phyloP scores from a whole-genome alignment of 2,888 invertebrate genomes.

The Hypsopygia costalis region DNA sequence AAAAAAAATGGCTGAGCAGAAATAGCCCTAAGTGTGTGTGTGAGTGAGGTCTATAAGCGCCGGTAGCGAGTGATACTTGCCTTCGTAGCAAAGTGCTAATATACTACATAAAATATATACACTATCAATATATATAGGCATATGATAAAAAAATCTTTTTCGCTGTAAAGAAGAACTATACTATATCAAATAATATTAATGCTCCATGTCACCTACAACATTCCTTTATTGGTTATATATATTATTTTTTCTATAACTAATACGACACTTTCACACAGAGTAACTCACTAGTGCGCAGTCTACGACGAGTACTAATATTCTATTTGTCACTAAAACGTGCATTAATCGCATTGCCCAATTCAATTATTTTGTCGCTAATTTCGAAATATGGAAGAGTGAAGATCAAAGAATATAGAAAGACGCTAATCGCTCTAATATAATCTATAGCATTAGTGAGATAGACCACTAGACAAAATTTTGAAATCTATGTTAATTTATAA shows the following conservation, averaged over 20 bases:
- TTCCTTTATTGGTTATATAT: conserved; percentile 49
- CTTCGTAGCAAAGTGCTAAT: conserved; percentile 33
- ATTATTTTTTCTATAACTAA: conserved; percentile 48
- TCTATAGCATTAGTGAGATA: conserved; percentile 37
- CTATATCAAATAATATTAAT: conserved; percentile 33
- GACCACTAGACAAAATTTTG: conserved; percentile 32
- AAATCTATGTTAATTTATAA: conserved; percentile 14
- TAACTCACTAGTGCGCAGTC: conserved; percentile 60
- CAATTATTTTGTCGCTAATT: conserved; percentile 36
- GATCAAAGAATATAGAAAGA: conserved; percentile 53
- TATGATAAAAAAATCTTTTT: conserved; percentile 32
- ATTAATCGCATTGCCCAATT: conserved; percentile 42
- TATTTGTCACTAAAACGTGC: conserved; percentile 66
- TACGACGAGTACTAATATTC: conserved; percentile 43
- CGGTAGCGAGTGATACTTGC: conserved; percentile 30
- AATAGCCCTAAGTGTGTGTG: conserved; percentile 33
- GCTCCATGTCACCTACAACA: conserved; percentile 65
- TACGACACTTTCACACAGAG: conserved; percentile 57
- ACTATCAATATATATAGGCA: conserved; percentile 18
- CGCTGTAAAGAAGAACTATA: conserved; percentile 29
- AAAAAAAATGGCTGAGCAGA: conserved; percentile 3
- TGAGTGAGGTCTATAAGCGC: conserved; percentile 34
- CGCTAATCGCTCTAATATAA: conserved; percentile 51
- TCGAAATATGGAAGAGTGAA: conserved; percentile 80
- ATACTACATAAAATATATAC: conserved; percentile 20